phyloP scores from a whole-genome alignment of 2,797 vertebrate species.

The Onychomys leucogaster region DNA sequence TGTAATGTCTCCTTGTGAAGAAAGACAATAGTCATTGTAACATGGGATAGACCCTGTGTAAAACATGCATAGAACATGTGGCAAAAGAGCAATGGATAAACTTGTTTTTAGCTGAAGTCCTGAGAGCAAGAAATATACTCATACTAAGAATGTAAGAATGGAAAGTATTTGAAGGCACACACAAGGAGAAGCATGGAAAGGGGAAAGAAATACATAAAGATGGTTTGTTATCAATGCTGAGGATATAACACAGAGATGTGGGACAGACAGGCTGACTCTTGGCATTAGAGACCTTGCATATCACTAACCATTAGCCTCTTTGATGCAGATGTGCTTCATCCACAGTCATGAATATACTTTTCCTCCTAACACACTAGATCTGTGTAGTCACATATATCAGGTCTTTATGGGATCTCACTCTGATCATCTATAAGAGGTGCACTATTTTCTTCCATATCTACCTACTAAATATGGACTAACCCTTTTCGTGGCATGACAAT shows the following conservation, averaged over 20 bases:
- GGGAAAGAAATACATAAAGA: background rate
- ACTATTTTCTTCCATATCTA: background rate
- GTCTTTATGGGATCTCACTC: background rate
- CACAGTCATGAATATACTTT: background rate
- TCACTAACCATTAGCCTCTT: background rate
- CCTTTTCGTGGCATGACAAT: background rate
- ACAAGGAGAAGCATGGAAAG: background rate
- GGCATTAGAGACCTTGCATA: background rate
- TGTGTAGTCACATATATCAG: background rate
- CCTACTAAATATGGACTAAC: background rate
- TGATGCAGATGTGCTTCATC: background rate
- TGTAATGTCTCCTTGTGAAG: background rate
- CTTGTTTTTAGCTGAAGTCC: background rate
- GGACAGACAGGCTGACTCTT: background rate
- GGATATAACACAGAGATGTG: background rate
- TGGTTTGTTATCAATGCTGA: background rate
- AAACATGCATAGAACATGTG: background rate
- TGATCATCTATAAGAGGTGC: background rate
- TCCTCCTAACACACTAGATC: background rate
- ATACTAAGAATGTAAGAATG: background rate
- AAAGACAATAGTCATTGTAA: background rate
- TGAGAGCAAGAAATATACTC: background rate
- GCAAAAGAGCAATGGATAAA: background rate
- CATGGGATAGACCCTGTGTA: fast-evolving
- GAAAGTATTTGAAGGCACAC: background rate